Base-by-base conservation (phyloP, 1,140 invertebrate genomes). In the Mya arenaria region DNA sequence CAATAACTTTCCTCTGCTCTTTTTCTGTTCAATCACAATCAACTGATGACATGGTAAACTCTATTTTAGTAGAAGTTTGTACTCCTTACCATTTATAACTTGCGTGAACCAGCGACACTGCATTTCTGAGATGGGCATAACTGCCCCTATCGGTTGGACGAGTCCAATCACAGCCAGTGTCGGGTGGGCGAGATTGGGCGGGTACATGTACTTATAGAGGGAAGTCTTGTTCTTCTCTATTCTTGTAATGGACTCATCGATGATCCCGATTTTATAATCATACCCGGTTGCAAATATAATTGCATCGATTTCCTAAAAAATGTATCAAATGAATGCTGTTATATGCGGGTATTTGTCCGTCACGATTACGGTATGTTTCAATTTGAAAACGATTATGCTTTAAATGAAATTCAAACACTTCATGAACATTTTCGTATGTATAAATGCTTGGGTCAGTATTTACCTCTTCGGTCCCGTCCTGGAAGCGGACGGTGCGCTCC, bases 41-140 rank as follows among this genome's bases (percentile, higher is more conserved):
- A n/a, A n/a, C n/a, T n/a, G n/a, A n/a, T n/a, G n/a, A n/a, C n/a
- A n/a, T n/a, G n/a, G n/a, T n/a, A n/a, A n/a, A n/a, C n/a, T n/a
- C n/a, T n/a, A n/a, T n/a, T n/a, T n/a, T n/a, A n/a, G n/a, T n/a
- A n/a, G n/a, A n/a, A n/a, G n/a, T n/a, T n/a, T n/a, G n/a, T 52
- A 28, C 15, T n/a, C 36, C 52, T 83, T 74, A 90, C 89, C 89
- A 66, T 86, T 86, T 10, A 89, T 58, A 52, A 91, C 48, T 37
- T 78, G 66, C 5, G 84, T 83, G 63, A 90, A 92, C 90, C 93
- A 93, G 41, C 94, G 87, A 17, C 92, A 89, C 86, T 94, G 94
- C 41, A 95, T 91, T 87, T 94, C 94, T 15, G 93, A 90, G 39
- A 94, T 94, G 1, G 94, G 94, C 85, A 94, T 92, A 0, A 94